A percentile compares a stretch with the other conserved stretches of the same genome.
phyloP scores from a whole-genome alignment of 2,888 invertebrate species.

The Rhagium mordax region DNA sequence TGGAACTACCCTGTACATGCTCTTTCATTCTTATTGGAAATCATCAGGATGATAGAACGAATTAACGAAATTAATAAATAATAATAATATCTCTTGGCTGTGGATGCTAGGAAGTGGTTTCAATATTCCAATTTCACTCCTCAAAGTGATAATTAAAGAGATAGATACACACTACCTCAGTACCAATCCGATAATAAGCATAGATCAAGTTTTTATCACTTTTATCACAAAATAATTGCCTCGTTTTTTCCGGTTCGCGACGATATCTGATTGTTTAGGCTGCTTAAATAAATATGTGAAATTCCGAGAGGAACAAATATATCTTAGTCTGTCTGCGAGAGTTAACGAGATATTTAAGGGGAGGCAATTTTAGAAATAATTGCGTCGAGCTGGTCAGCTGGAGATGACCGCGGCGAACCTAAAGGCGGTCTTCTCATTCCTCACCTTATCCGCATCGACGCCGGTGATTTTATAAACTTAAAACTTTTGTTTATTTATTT shows the following conservation, averaged over 20 bases:
- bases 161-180: too few relatives aligned
- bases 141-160: too few relatives aligned
- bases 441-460: background rate
- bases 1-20: too few relatives aligned
- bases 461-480: background rate
- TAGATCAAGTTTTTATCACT: too few relatives aligned
- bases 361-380: conserved; percentile 40
- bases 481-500: background rate
- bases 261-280: conserved; percentile 1
- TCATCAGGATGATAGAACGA: too few relatives aligned
- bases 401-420: conserved; percentile 35
- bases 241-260: background rate
- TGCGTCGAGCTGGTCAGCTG: conserved; percentile 33
- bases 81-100: too few relatives aligned
- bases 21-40: too few relatives aligned
- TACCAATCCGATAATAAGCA: too few relatives aligned
- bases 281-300: conserved; percentile 29
- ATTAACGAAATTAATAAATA: too few relatives aligned
- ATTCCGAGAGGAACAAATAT: conserved; percentile 30
- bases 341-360: conserved; percentile 35
- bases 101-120: too few relatives aligned
- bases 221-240: too few relatives aligned
- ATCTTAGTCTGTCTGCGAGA: conserved; percentile 28
- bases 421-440: conserved; percentile 32
- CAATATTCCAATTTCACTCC: too few relatives aligned